Conservation (phyloP, 2,888 invertebrate genomes). For the Microplitis manilae region DNA sequence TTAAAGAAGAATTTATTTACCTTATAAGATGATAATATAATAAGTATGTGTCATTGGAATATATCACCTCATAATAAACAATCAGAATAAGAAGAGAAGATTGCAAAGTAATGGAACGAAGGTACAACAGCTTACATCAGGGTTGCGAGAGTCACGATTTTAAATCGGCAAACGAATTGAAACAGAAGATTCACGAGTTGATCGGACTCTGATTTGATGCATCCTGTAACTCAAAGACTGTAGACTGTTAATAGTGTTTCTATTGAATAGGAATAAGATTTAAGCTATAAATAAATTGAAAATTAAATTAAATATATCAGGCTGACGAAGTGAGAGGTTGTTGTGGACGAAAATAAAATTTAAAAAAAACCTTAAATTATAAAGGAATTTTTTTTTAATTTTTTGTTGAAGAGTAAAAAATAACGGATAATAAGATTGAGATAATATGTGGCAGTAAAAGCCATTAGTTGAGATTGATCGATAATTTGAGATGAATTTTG, state of each 20-base stretch:
- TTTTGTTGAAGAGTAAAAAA: too few relatives aligned
- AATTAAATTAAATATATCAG: neutral
- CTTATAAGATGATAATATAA: too few relatives aligned
- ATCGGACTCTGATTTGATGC: neutral
- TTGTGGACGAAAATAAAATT: neutral
- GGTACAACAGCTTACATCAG: neutral
- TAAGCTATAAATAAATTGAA: neutral
- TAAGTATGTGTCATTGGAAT: too few relatives aligned
- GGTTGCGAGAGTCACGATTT: conserved; percentile 9
- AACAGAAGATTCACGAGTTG: conserved; percentile 12
- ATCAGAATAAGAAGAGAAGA: neutral
- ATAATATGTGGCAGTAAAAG: too few relatives aligned
- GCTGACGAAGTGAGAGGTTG: neutral
- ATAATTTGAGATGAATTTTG: neutral
- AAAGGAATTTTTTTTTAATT: neutral
- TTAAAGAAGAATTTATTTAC: too few relatives aligned
- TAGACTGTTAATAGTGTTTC: neutral
- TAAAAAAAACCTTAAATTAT: neutral
- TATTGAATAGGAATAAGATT: neutral
- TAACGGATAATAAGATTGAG: neutral
- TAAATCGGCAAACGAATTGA: conserved; percentile 7
- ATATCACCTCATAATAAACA: too few relatives aligned
- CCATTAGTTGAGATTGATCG: neutral
- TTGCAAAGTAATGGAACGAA: neutral
- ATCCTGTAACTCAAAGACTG: neutral